These are phyloP conservation scores for Bicyclus anynana DNA, from an alignment of 1,140 invertebrate genomes.

Conservation along the genomic window DNA sequence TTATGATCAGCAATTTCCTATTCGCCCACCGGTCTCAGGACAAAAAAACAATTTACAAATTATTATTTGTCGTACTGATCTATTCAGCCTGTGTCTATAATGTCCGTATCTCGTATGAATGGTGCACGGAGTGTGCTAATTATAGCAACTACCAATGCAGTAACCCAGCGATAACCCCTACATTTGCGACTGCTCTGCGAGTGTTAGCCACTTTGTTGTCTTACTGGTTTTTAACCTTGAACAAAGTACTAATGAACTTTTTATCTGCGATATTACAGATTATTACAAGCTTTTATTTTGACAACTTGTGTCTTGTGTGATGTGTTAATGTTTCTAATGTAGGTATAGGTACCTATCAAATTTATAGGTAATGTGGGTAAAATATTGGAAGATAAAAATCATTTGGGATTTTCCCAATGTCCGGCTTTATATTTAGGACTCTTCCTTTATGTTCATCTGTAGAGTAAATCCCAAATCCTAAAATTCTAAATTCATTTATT, in stretches of 20 bases:
- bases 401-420: no score
- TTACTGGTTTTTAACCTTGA: slow-evolving; percentile 3
- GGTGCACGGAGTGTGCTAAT: slow-evolving; percentile 43
- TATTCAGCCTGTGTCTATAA: slow-evolving; percentile 9
- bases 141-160: slow-evolving; percentile 50
- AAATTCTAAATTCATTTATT: no score
- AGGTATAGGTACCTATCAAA: no score
- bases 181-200: slow-evolving; percentile 9
- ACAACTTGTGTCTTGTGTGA: not conserved
- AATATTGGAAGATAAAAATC: no score
- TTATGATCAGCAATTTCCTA: no score
- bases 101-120: slow-evolving; percentile 40
- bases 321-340: not conserved
- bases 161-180: slow-evolving; percentile 45
- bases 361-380: no score
- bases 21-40: no score
- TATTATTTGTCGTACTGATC: not conserved
- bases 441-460: no score
- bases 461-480: no score
- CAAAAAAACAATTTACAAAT: no score
- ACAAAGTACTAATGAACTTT: not conserved
- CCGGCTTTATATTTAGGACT: no score
- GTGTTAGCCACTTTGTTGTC: not conserved
- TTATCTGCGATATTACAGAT: not conserved
- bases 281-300: not conserved